Conservation (phyloP, 2,113 vertebrate species). For the Merops nubicus region DNA sequence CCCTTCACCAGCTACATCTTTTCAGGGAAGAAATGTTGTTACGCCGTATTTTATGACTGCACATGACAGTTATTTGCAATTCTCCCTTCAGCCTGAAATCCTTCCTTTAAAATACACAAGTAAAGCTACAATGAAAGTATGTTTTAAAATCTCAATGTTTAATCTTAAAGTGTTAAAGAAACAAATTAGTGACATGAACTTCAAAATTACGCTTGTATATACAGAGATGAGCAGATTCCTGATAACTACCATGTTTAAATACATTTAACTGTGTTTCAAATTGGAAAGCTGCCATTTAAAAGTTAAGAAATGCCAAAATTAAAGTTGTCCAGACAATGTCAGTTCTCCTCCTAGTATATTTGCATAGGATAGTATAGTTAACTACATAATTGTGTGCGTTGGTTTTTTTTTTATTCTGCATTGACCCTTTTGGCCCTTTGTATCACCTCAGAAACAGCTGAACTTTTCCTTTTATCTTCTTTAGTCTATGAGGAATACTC, state of each 20-base stretch:
- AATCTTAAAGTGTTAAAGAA: not conserved
- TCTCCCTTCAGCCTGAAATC: not conserved
- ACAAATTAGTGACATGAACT: not conserved
- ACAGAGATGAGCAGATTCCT: not conserved
- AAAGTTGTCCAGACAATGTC: not conserved
- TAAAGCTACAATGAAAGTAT: not conserved
- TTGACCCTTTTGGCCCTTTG: not conserved
- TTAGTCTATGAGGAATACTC: not conserved
- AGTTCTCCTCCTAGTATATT: not conserved
- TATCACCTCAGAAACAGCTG: not conserved
- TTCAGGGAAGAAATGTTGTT: not conserved
- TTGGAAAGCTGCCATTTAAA: not conserved
- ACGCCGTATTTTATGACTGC: not conserved
- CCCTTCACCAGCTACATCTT: not conserved
- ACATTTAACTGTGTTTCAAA: not conserved
- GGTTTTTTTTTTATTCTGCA: rapidly evolving
- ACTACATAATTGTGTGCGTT: not conserved
- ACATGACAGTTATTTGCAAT: not conserved
- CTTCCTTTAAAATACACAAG: not conserved
- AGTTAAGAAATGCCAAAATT: not conserved
- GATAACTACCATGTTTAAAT: not conserved
- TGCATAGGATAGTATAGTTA: not conserved
- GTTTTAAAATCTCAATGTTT: not conserved
- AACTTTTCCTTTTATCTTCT: not conserved
- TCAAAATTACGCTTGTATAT: not conserved